These are phyloP conservation scores for Schizaphis graminum DNA, from an alignment of 2,888 invertebrate genomes.

Conservation along the genomic window DNA sequence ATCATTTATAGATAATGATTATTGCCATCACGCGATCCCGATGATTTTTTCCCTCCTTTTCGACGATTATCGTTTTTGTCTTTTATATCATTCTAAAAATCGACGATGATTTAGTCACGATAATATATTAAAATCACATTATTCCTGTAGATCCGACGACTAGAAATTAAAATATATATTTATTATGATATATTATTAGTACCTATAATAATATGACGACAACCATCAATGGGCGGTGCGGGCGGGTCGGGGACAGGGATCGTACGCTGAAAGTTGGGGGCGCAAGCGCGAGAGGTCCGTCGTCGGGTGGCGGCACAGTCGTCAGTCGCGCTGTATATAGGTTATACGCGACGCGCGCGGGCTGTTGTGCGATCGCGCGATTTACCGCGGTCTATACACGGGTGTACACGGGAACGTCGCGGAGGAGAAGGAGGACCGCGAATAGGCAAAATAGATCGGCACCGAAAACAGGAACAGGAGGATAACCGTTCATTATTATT, in stretches of 20 bases:
- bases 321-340: conserved; percentile 13
- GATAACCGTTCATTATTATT: not conserved
- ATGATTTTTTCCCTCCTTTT: not conserved
- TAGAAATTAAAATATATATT: too few relatives aligned
- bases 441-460: not conserved
- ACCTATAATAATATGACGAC: not conserved
- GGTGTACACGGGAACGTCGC: not conserved
- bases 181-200: too few relatives aligned
- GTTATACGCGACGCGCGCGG: conserved; percentile 34
- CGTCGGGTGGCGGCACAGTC: conserved; percentile 16
- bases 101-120: too few relatives aligned
- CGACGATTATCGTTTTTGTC: too few relatives aligned
- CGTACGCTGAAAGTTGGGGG: conserved; percentile 2
- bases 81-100: too few relatives aligned
- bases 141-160: too few relatives aligned
- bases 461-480: not conserved
- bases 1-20: too few relatives aligned
- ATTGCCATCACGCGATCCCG: not conserved
- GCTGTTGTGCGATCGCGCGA: not conserved
- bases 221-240: not conserved
- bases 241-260: not conserved
- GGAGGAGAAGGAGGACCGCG: not conserved
- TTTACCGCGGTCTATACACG: not conserved
- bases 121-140: too few relatives aligned
- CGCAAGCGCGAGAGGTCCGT: not conserved